These are phyloP conservation scores for Cyclura pinguis DNA, from an alignment of 2,797 vertebrate species.

Conservation along the genomic window DNA sequence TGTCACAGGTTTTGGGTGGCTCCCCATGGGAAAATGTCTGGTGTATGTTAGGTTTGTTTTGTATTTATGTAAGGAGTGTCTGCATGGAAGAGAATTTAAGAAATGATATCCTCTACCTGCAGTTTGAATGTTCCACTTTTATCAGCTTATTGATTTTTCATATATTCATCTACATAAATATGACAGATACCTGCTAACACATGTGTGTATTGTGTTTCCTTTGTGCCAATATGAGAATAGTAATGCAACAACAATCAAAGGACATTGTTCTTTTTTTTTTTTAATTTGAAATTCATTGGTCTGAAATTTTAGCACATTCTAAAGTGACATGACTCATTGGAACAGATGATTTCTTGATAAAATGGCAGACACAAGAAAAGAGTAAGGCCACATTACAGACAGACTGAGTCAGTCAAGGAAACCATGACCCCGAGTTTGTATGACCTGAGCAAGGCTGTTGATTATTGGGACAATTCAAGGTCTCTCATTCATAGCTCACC, in stretches of 20 bases:
- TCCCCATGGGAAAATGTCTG: neutral
- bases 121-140: neutral
- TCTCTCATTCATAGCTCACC: too few relatives aligned
- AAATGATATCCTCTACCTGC: neutral
- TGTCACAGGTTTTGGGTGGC: neutral
- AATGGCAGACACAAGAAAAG: too few relatives aligned
- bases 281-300: neutral
- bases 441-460: too few relatives aligned
- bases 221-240: neutral
- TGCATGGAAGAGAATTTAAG: neutral
- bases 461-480: too few relatives aligned
- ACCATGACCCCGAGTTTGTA: too few relatives aligned
- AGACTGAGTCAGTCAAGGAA: too few relatives aligned
- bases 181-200: too few relatives aligned
- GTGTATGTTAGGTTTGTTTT: neutral
- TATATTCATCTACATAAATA: neutral
- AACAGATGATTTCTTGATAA: too few relatives aligned
- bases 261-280: neutral
- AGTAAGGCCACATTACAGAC: too few relatives aligned
- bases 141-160: neutral
- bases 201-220: neutral
- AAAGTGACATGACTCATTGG: too few relatives aligned
- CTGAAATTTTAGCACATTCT: neutral
- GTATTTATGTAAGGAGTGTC: neutral
- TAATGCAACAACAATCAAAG: neutral